Conservation (phyloP, 2,113 vertebrate species). For the Amazona vittata region DNA sequence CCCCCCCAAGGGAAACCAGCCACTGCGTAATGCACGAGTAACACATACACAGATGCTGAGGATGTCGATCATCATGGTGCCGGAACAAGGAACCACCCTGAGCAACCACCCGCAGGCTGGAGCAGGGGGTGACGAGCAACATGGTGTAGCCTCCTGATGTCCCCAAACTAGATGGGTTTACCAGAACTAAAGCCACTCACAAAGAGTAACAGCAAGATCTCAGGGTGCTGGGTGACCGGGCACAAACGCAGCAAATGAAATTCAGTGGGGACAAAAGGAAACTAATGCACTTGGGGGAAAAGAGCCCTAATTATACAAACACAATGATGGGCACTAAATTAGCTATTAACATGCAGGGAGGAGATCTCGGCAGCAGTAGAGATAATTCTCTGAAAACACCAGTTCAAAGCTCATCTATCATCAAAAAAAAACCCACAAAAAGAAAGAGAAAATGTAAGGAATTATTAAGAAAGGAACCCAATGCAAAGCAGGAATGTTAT, state of each 20-base stretch:
- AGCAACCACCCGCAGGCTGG: neutral
- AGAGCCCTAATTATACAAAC: slow-evolving; percentile 62
- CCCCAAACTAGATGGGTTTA: neutral
- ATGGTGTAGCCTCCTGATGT: accelerated
- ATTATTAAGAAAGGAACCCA: neutral
- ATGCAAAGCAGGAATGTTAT: neutral
- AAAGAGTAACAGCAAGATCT: neutral
- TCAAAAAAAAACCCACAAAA: neutral
- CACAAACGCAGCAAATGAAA: neutral
- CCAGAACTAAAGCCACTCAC: neutral
- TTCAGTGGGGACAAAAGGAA: slow-evolving; percentile 50
- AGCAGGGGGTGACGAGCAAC: neutral
- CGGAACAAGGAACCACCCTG: neutral
- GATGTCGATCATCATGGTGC: accelerated
- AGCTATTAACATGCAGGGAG: slow-evolving; percentile 70
- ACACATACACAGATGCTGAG: neutral
- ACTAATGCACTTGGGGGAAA: slow-evolving; percentile 42
- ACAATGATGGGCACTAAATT: slow-evolving; percentile 64
- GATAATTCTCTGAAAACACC: slow-evolving; percentile 57
- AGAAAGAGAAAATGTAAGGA: neutral
- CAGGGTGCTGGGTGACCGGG: neutral
- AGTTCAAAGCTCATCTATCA: slow-evolving; percentile 63
- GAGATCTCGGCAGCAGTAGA: slow-evolving; percentile 25
- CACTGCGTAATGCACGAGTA: accelerated
- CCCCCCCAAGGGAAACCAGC: neutral